Evolutionary conservation across 2,888 invertebrate species (phyloP).

Genomic region (Athetis lepigone): DNA sequence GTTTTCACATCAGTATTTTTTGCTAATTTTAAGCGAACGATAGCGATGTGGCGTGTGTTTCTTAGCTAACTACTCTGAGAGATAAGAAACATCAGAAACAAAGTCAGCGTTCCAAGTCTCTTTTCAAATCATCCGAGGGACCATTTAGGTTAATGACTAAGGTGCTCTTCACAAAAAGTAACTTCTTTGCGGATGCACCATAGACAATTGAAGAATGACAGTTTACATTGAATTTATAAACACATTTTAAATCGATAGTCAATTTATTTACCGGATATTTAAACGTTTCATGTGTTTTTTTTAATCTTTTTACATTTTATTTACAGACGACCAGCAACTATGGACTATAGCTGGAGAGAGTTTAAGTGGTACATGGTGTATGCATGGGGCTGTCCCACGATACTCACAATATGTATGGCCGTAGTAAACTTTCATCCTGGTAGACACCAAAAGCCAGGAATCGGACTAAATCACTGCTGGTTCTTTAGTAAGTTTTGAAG

Average conservation of each 20-base stretch:
- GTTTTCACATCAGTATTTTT: too few relatives aligned
- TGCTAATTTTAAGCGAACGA: too few relatives aligned
- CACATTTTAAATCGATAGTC: neutral
- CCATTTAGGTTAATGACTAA: too few relatives aligned
- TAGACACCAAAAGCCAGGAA: conserved; percentile 88
- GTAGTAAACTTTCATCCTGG: conserved; percentile 89
- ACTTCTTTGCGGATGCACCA: too few relatives aligned
- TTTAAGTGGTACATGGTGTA: conserved; percentile 89
- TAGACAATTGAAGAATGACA: conserved; percentile 10
- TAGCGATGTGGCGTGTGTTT: too few relatives aligned
- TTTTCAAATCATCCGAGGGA: too few relatives aligned
- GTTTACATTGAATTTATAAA: neutral
- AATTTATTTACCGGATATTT: neutral
- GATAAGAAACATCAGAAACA: too few relatives aligned
- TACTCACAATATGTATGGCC: conserved; percentile 88
- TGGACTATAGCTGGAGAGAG: conserved; percentile 90
- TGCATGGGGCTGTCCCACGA: conserved; percentile 90
- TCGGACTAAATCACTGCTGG: conserved; percentile 92
- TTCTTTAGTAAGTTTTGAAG: conserved; percentile 88
- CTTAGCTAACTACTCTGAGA: too few relatives aligned
- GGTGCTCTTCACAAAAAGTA: too few relatives aligned
- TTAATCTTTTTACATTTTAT: conserved; percentile 1
- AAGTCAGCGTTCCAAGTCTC: too few relatives aligned
- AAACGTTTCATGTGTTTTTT: neutral
- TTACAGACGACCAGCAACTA: conserved; percentile 75